Evolutionary conservation across 2,113 vertebrate genomes (phyloP).

Genomic region (Xiphophorus maculatus): DNA sequence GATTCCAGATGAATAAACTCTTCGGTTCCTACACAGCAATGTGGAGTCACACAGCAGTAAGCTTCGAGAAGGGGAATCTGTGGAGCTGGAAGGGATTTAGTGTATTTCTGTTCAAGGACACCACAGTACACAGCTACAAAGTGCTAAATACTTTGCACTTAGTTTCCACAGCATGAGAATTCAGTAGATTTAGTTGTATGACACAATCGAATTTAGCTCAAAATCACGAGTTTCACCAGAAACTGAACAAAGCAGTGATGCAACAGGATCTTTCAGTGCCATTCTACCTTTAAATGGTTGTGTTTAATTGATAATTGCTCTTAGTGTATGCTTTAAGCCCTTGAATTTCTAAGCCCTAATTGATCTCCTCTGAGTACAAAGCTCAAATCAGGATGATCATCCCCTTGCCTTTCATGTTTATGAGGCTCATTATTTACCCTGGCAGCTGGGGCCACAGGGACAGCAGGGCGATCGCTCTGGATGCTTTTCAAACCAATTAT

Average conservation of each 20-base stretch:
- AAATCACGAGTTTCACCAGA: background rate
- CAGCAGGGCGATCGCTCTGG: slow-evolving; percentile 43
- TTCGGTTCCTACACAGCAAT: slow-evolving; percentile 22
- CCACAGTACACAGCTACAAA: slow-evolving; percentile 20
- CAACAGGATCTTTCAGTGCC: slow-evolving; percentile 1
- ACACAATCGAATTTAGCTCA: too few relatives aligned
- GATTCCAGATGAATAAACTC: slow-evolving; percentile 39
- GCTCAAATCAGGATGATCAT: slow-evolving; percentile 64
- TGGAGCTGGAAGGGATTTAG: slow-evolving; percentile 31
- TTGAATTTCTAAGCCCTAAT: slow-evolving; percentile 38
- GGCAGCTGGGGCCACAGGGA: slow-evolving; percentile 61
- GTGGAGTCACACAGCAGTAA: slow-evolving; percentile 39
- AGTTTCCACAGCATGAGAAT: background rate
- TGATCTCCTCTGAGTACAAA: slow-evolving; percentile 52
- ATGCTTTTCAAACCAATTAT: slow-evolving; percentile 65
- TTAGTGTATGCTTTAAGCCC: slow-evolving; percentile 33
- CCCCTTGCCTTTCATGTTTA: slow-evolving; percentile 64
- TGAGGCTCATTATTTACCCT: slow-evolving; percentile 61
- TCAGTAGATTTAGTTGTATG: background rate
- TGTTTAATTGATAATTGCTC: slow-evolving; percentile 37
- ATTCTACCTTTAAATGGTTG: slow-evolving; percentile 18
- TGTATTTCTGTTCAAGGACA: slow-evolving; percentile 50
- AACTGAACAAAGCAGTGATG: background rate
- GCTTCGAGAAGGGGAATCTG: slow-evolving; percentile 40
- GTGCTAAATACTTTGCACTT: background rate